phyloP scores from a whole-genome alignment of 2,113 vertebrate species.

The Sapajus apella region DNA sequence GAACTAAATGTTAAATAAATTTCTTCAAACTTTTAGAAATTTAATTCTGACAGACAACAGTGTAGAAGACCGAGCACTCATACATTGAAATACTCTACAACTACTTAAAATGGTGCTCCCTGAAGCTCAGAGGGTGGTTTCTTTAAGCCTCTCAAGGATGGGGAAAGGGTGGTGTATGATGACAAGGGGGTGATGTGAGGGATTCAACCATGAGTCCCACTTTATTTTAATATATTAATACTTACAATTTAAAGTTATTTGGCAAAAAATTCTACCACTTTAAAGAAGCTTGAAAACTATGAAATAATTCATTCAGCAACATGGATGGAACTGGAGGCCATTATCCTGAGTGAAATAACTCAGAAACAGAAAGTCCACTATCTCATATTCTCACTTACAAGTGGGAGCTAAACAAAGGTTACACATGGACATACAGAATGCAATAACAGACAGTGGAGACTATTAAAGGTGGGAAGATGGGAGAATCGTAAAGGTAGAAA shows the following conservation, averaged over 20 bases:
- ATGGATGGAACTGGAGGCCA: not conserved
- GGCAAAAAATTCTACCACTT: conserved; percentile 26
- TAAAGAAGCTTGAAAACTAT: conserved; percentile 15
- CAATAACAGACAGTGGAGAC: not conserved
- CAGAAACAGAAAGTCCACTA: not conserved
- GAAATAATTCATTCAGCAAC: not conserved
- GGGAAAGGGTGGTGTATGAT: not conserved
- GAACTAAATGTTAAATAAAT: conserved; percentile 37
- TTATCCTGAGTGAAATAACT: not conserved
- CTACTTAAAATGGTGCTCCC: not conserved
- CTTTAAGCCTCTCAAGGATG: not conserved
- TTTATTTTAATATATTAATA: conserved; percentile 35
- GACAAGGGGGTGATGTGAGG: not conserved
- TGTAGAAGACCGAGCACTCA: not conserved
- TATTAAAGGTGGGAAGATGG: not conserved
- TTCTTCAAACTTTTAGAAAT: conserved; percentile 17
- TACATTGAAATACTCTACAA: not conserved
- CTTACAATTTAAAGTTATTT: not conserved
- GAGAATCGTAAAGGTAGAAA: not conserved
- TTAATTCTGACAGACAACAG: not conserved
- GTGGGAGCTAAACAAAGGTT: not conserved
- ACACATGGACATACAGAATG: not conserved
- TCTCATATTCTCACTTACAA: not conserved
- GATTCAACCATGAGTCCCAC: not conserved
- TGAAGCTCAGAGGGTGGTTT: not conserved